Percentiles rank a stretch among this genome's conserved stretches.
These are phyloP conservation scores for Lynx canadensis DNA, from an alignment of 2,113 vertebrate genomes.

Conservation along the genomic window DNA sequence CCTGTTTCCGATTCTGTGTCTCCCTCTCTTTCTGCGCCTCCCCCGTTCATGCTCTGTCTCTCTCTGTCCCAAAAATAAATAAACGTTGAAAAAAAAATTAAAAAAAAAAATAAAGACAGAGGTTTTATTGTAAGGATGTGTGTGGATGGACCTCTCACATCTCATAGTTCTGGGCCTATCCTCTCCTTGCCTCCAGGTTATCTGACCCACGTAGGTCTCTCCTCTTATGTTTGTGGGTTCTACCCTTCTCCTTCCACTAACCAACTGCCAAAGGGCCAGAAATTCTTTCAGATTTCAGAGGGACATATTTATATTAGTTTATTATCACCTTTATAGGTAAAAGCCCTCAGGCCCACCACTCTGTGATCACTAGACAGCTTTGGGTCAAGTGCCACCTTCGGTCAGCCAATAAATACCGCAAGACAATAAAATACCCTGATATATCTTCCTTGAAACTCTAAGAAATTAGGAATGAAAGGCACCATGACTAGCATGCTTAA, in stretches of 20 bases:
- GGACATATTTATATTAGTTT: not conserved
- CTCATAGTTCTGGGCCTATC: fast-evolving
- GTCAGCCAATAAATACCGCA: not conserved
- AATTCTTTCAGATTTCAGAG: not conserved
- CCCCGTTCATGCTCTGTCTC: too few relatives aligned
- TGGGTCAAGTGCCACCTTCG: not conserved
- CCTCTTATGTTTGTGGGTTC: not conserved
- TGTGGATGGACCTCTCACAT: not conserved
- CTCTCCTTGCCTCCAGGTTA: not conserved
- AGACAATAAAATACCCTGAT: not conserved
- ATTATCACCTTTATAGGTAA: too few relatives aligned
- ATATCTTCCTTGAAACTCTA: not conserved
- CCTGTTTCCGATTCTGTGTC: too few relatives aligned
- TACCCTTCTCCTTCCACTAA: not conserved
- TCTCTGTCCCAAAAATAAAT: too few relatives aligned
- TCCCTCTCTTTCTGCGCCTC: too few relatives aligned
- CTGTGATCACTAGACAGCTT: not conserved
- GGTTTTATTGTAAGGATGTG: not conserved
- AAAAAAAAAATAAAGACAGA: too few relatives aligned
- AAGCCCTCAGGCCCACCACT: not conserved
- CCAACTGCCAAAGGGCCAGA: not conserved
- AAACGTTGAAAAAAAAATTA: too few relatives aligned
- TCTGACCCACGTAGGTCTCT: not conserved
- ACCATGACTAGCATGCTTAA: too few relatives aligned
- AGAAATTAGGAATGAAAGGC: not conserved